These are phyloP conservation scores for Rousettus madagascariensis DNA, from an alignment of 2,797 vertebrate genomes.

Conservation along the genomic window DNA sequence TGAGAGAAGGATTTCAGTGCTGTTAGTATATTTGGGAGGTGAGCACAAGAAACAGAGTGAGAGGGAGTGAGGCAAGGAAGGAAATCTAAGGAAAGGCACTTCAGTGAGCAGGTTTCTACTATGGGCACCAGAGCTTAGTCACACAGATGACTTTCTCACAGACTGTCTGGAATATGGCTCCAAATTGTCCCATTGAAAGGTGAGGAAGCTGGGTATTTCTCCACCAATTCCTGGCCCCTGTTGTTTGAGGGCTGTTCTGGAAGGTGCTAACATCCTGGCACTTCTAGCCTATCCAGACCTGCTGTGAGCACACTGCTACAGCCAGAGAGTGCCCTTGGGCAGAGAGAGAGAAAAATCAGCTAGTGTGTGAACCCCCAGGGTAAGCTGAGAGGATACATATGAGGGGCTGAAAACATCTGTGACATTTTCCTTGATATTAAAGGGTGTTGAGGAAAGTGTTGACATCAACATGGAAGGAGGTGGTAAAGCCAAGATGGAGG, in stretches of 20 bases:
- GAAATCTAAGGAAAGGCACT: not conserved
- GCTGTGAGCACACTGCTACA: not conserved
- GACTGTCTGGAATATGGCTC: not conserved
- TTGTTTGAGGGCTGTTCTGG: not conserved
- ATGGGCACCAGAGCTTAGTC: no score
- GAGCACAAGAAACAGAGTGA: not conserved
- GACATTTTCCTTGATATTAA: not conserved
- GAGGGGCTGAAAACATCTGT: not conserved
- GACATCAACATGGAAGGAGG: not conserved
- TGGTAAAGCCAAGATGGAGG: not conserved
- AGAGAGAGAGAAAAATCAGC: not conserved
- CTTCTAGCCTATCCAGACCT: not conserved
- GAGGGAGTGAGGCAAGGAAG: not conserved
- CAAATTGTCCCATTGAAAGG: not conserved
- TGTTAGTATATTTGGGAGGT: not conserved
- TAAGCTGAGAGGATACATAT: not conserved
- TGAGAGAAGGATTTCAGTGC: not conserved
- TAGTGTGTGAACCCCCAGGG: not conserved
- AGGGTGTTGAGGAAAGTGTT: not conserved
- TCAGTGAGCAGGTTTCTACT: not conserved
- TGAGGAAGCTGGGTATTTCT: not conserved
- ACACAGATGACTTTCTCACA: not conserved
- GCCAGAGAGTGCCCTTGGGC: not conserved
- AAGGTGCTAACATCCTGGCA: not conserved
- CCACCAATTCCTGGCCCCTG: not conserved